These are phyloP conservation scores for Caloenas nicobarica DNA, from an alignment of 2,113 vertebrate species.

Conservation along the genomic window DNA sequence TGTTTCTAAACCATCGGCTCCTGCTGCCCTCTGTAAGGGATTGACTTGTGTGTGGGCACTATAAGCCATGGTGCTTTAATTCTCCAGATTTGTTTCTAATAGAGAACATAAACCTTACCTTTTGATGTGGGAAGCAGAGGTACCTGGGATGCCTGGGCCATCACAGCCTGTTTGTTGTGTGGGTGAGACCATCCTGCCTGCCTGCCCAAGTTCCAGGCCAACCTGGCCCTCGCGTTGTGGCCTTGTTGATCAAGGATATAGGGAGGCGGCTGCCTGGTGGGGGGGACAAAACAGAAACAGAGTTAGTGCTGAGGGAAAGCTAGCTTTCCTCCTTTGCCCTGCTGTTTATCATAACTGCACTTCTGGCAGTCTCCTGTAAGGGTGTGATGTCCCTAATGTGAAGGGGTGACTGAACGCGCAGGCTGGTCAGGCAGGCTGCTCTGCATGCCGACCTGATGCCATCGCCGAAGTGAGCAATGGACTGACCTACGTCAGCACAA, in stretches of 20 bases:
- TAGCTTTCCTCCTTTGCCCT: neutral
- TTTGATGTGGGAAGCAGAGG: neutral
- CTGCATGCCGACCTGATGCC: neutral
- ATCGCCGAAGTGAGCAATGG: accelerated
- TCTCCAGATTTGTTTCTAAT: neutral
- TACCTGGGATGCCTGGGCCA: neutral
- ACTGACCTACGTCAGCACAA: neutral
- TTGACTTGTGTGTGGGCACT: neutral
- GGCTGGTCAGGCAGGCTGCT: neutral
- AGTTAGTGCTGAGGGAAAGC: neutral
- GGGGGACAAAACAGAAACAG: neutral
- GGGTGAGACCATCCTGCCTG: neutral
- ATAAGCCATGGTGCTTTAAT: neutral
- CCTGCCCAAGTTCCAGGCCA: slow-evolving; percentile 38
- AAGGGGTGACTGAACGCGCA: neutral
- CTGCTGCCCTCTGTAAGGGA: neutral
- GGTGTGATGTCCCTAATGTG: accelerated
- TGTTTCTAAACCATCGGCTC: neutral
- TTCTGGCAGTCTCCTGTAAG: neutral
- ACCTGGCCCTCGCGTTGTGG: neutral
- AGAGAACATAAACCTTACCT: neutral
- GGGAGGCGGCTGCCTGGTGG: slow-evolving; percentile 38
- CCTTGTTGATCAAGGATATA: neutral
- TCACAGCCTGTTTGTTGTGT: neutral
- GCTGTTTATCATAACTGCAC: neutral